Conservation (phyloP, 1,140 invertebrate species). For the Scaptomyza pallida region DNA sequence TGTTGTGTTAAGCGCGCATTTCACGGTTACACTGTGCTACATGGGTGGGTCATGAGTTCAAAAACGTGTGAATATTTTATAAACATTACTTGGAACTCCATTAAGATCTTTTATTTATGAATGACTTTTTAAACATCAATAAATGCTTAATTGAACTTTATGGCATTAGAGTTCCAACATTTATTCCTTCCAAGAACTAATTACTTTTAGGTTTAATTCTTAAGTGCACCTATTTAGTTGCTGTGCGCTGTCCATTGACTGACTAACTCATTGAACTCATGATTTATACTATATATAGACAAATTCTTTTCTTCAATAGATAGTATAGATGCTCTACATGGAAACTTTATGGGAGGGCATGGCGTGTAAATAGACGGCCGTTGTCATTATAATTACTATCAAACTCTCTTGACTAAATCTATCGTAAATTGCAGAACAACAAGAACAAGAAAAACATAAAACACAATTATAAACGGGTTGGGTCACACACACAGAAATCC, state of each 20-base stretch:
- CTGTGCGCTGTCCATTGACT: conserved; percentile 11
- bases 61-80: background rate
- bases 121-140: background rate
- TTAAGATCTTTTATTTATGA: background rate
- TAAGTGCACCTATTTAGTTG: conserved; percentile 11
- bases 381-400: conserved; percentile 75
- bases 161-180: no score
- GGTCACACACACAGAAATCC: conserved; percentile 36
- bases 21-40: conserved; percentile 48
- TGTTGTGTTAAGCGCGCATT: conserved; percentile 37
- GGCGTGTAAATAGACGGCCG: conserved; percentile 60
- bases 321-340: conserved; percentile 11
- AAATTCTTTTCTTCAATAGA: background rate
- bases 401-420: conserved; percentile 50
- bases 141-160: background rate
- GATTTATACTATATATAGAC: conserved; percentile 6
- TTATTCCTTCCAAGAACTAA: no score
- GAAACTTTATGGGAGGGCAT: conserved; percentile 18
- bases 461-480: conserved; percentile 68
- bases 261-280: conserved; percentile 27
- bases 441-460: conserved; percentile 45
- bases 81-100: no score
- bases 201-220: background rate
- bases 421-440: conserved; percentile 33
- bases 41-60: background rate